Conservation (phyloP, 2,113 vertebrate genomes). For the Halichoerus grypus region DNA sequence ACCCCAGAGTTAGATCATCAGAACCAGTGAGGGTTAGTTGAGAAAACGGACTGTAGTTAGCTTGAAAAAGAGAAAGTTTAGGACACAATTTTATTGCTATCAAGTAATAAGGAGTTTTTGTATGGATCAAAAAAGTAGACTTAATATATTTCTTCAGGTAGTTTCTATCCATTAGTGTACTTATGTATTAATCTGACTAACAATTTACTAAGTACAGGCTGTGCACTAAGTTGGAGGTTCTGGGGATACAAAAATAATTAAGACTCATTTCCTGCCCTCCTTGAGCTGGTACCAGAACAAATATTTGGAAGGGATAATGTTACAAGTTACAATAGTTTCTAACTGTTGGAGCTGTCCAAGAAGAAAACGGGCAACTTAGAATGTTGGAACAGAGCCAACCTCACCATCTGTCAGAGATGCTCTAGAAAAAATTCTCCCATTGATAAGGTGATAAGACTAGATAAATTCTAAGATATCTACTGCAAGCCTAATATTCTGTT, state of each 20-base stretch:
- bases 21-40: neutral
- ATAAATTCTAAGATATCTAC: neutral
- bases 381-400: neutral
- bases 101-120: neutral
- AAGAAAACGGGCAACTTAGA: neutral
- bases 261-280: neutral
- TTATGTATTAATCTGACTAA: neutral
- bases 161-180: neutral
- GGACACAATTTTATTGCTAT: neutral
- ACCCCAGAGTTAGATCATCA: neutral
- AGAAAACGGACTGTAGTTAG: neutral
- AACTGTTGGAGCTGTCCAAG: neutral
- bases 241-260: neutral
- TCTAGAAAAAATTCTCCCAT: neutral
- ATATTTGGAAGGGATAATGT: neutral
- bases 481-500: neutral
- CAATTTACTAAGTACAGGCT: neutral
- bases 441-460: neutral
- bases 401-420: neutral
- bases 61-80: neutral
- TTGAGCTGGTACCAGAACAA: neutral
- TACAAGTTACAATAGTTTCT: neutral
- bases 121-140: neutral
- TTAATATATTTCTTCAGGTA: neutral
- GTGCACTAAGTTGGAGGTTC: neutral